Evolutionary conservation across 1,140 invertebrate species (phyloP), one percentile per base, ranked within the genome.

Genomic region (Lordiphosa clarofinis): DNA sequence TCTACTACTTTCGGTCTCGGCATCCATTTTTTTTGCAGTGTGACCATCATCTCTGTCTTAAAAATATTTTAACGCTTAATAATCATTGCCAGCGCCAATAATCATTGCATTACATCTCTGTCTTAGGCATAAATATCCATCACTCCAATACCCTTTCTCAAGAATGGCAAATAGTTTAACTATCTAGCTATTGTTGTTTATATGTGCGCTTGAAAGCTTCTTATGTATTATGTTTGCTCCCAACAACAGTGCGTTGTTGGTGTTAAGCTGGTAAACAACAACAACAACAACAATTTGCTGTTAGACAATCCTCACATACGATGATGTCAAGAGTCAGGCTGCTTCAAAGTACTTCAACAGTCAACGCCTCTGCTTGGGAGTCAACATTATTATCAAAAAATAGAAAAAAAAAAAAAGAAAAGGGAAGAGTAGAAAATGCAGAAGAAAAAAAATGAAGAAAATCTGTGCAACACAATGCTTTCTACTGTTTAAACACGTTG

Each of bases 161-260:
- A 21, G 21, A 21, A 21, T 21, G 21, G 4, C 21, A 21, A 21
- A 21, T 21, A 21, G 21, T 21, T 21, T 21, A 21, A 4, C 21
- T 21, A 21, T 21, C 10, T 44, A 47, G 6, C 12, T 13, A 21
- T 35, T 62, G 47, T 65, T 73, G 56, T 68, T 73, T 72, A 55
- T 57, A 57, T 56, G 62, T 74, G 24, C 37, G 65, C 65, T 64
- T 40, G 72, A 58, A 68, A 56, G 58, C 67, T 78, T 56, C 62
- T 60, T 46, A 46, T 13, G 21, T 68, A 71, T 67, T 72, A 59
- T 61, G 39, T 48, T 55, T 54, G 24, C 52, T 47, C 40, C 12
- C n/a, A 7, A 28, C 31, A 46, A 46, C 13, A 53, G 48, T 53
- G 52, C 48, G 50, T 60, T 60, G 47, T 60, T 71, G 71, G 55